Evolutionary conservation across 64 coral and sea anemone species (phyloP).

Genomic region (Dendronephthya gigantea): DNA sequence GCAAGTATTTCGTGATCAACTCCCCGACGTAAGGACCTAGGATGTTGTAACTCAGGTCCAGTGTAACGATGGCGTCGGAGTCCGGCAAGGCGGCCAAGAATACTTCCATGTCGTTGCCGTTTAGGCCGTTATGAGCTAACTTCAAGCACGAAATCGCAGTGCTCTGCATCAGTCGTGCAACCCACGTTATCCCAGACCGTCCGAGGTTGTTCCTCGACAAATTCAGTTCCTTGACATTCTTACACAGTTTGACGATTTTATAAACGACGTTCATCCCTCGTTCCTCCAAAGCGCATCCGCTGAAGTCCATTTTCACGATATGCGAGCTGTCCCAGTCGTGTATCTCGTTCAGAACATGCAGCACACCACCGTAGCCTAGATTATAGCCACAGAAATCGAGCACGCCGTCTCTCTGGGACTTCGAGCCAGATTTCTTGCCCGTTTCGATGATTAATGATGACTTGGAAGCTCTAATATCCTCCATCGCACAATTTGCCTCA

Average conservation of each 20-base stretch:
- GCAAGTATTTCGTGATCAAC: neutral
- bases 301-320: neutral
- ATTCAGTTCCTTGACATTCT: neutral
- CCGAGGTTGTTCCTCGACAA: neutral
- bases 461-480: neutral
- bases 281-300: neutral
- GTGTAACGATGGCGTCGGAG: neutral
- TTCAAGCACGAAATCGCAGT: neutral
- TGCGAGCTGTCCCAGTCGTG: neutral
- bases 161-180: neutral
- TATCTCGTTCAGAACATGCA: neutral
- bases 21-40: neutral
- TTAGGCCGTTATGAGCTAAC: neutral
- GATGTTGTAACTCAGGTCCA: neutral
- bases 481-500: neutral
- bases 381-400: neutral
- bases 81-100: neutral
- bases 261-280: neutral
- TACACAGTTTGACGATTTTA: neutral
- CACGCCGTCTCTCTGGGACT: too few relatives aligned
- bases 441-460: neutral
- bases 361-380: neutral
- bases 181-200: neutral
- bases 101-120: neutral
- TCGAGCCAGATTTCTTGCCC: too few relatives aligned